Evolutionary conservation across 2,797 vertebrate genomes (phyloP).

Genomic region (Anniella stebbinsi): DNA sequence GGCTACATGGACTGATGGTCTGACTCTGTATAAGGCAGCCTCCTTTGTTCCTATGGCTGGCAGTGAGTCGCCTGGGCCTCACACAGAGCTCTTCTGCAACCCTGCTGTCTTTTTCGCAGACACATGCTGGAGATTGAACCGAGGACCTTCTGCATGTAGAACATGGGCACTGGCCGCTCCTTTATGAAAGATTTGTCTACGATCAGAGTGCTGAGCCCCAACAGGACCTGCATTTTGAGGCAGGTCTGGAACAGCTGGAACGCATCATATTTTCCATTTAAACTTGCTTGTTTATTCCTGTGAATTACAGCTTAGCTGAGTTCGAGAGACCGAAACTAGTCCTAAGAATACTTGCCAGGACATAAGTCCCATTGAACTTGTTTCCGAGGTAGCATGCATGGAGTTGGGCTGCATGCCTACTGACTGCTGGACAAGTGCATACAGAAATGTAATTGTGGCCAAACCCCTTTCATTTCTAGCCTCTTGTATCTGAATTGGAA

Average conservation of each 20-base stretch:
- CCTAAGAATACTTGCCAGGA: background rate
- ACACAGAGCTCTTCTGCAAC: too few relatives aligned
- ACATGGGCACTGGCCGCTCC: too few relatives aligned
- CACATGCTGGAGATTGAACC: background rate
- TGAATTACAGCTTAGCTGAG: background rate
- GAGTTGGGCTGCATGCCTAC: background rate
- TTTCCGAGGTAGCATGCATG: background rate
- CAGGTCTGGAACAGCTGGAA: background rate
- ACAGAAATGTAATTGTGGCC: background rate
- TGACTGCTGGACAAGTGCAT: slow-evolving; percentile 3
- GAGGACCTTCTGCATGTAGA: background rate
- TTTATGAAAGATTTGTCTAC: background rate
- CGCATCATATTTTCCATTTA: background rate
- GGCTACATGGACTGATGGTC: too few relatives aligned
- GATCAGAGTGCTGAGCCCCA: background rate
- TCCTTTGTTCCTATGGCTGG: too few relatives aligned
- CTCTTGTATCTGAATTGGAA: background rate
- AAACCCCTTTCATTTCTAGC: background rate
- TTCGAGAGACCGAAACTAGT: background rate
- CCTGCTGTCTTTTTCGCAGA: background rate
- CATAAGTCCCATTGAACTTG: background rate
- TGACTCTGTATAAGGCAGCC: too few relatives aligned
- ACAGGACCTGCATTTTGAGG: background rate
- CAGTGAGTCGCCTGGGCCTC: background rate
- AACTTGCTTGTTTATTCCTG: rapidly evolving